phyloP scores from a whole-genome alignment of 1,140 invertebrate species.

The Neuroterus valhalla region DNA sequence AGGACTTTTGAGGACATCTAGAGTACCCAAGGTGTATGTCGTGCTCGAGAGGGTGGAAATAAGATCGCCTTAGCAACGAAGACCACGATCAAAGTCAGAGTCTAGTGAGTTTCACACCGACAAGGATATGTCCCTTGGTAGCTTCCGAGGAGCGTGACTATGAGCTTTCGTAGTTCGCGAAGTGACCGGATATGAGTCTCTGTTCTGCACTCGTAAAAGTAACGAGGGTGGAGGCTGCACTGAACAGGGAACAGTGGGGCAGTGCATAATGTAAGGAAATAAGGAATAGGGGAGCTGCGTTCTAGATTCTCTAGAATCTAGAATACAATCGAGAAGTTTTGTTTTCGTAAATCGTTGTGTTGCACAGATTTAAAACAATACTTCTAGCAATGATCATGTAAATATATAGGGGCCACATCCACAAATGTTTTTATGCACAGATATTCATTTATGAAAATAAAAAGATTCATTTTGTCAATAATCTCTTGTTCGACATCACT shows the following conservation, averaged over 20 bases:
- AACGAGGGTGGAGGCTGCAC: constrained; percentile 2
- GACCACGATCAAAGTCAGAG: constrained; percentile 15
- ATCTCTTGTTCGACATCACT: no score
- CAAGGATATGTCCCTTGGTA: constrained; percentile 21
- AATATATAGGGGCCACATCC: no score
- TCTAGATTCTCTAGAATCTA: no score
- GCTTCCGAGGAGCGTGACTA: constrained; percentile 17
- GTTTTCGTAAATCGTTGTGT: no score
- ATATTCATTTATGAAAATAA: no score
- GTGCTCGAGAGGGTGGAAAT: constrained; percentile 21
- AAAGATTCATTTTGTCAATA: no score
- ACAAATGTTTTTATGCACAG: no score
- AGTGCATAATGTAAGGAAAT: no score
- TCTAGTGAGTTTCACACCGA: constrained; percentile 18
- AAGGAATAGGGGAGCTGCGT: no score
- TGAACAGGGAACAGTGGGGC: background rate
- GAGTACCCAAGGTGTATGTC: constrained; percentile 5
- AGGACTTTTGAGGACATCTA: constrained; percentile 27
- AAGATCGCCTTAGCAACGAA: constrained; percentile 17
- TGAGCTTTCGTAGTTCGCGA: background rate
- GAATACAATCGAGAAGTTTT: no score
- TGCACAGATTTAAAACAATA: no score
- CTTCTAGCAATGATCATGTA: no score
- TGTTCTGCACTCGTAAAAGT: constrained; percentile 7
- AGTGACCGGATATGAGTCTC: constrained; percentile 28